Evolutionary conservation across 2,797 vertebrate genomes (phyloP).

Genomic region (Amblyopsis hoosieri): DNA sequence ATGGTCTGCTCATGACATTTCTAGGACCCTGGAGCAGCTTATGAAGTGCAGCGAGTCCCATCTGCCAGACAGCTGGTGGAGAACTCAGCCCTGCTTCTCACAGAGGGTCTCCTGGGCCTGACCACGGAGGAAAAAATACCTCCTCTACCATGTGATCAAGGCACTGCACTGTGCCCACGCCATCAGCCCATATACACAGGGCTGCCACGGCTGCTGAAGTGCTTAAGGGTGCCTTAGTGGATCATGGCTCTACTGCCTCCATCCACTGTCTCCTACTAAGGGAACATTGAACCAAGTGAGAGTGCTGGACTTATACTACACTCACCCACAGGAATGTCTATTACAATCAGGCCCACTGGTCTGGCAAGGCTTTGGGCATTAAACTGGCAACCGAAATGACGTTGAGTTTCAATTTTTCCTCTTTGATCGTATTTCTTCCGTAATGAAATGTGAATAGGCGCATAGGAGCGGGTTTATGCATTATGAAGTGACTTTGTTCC

Average conservation of each 20-base stretch:
- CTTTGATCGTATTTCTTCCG: conserved; percentile 38
- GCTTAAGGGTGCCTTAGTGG: conserved; percentile 6
- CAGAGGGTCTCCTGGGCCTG: conserved; percentile 15
- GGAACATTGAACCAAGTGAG: conserved; percentile 47
- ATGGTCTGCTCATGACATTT: conserved; percentile 28
- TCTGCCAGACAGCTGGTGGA: conserved; percentile 49
- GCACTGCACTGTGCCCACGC: conserved; percentile 46
- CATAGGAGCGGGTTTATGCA: conserved; percentile 18
- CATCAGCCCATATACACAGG: conserved; percentile 29
- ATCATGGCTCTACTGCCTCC: too few species aligned
- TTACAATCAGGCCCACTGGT: conserved; percentile 36
- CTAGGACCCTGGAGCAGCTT: conserved; percentile 20
- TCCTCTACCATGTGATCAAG: conserved; percentile 38
- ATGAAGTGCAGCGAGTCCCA: conserved; percentile 30
- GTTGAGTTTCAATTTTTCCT: conserved; percentile 28
- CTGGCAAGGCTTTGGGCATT: conserved; percentile 33
- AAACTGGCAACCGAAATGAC: conserved; percentile 42
- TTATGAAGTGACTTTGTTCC: conserved; percentile 43
- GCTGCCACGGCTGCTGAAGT: conserved; percentile 30
- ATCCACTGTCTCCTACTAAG: conserved; percentile 47
- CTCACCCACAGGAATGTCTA: conserved; percentile 53
- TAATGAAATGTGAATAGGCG: conserved; percentile 11
- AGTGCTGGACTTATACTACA: conserved; percentile 53
- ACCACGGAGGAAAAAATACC: conserved; percentile 58
- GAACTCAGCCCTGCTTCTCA: conserved; percentile 31